Base-by-base conservation (phyloP, 2,888 invertebrate species). In the Tryphoninae sp. region DNA sequence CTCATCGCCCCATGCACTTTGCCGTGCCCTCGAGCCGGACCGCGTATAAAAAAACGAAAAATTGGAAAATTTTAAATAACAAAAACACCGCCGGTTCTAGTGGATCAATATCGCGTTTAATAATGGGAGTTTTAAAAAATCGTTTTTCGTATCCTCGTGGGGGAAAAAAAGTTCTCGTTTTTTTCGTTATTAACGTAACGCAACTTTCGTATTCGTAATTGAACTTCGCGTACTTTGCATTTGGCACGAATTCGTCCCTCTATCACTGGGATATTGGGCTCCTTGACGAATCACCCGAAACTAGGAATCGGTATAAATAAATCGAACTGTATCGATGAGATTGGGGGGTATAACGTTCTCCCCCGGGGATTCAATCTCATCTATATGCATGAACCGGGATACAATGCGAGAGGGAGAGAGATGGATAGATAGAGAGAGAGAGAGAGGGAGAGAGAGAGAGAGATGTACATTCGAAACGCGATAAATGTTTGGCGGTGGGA, bases 301-400 rank as follows among this genome's bases (percentile, higher is more conserved):
- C 51, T 53, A n/a, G 13, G 76, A 55, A 55, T 33, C 53, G 45
- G 61, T 65, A 33, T 45, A 61, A 53, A 76, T 80, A 76, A 76
- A 76, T 72, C 72, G 80, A 76, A 72, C 72, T 72, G 80, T 67
- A 80, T 80, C 67, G 55, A 76, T 45, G 71, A 40, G 26, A 72
- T 62, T 67, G 22, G 26, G 61, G 26, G 45, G 67, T 33, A 61
- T 67, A 61, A 61, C 59, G 67, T 80, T 80, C 67, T 49, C 71
- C 22, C 71, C 22, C 22, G 72, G 72, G 80, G 42, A 76, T 76
- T 55, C 72, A 53, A 45, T 67, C 67, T 33, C 76, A 80, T 80
- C 76, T 71, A 72, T 80, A 80, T 80, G 80, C 80, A 80, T 80
- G 80, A 80, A 72, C 42, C 72, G 65, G 67, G 16, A 33, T 33